Conservation (phyloP, 2,797 vertebrate genomes). For the Lemur catta region DNA sequence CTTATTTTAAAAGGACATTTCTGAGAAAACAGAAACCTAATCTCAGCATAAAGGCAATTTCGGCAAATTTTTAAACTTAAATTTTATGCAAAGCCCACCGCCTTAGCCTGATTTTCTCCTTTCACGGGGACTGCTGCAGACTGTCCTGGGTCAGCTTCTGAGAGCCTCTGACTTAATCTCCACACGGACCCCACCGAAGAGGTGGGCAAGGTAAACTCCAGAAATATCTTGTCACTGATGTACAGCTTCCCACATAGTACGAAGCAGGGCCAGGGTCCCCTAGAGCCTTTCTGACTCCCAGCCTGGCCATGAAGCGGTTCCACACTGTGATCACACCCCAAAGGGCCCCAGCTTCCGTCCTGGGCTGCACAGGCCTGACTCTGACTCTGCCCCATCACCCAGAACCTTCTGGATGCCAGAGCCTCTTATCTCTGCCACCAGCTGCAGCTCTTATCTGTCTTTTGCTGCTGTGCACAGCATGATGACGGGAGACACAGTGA, state of each 20-base stretch:
- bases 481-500: background rate
- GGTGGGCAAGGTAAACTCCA: background rate
- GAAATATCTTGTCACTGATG: background rate
- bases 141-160: background rate
- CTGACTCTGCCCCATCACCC: background rate
- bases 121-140: accelerated
- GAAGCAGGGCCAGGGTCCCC: background rate
- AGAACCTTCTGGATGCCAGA: background rate
- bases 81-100: background rate
- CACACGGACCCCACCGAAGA: background rate
- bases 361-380: background rate
- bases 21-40: background rate
- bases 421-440: constrained; percentile 28
- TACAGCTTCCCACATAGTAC: background rate
- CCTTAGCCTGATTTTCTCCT: background rate
- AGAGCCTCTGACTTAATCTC: background rate
- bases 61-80: background rate
- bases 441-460: constrained; percentile 52
- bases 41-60: background rate
- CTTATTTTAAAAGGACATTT: background rate
- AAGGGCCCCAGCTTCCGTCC: background rate
- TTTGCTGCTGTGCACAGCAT: accelerated
- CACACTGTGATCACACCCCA: background rate
- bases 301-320: background rate
- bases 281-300: background rate